These are phyloP conservation scores for Brachycybe producta DNA, from an alignment of 2,888 invertebrate species.

Conservation along the genomic window DNA sequence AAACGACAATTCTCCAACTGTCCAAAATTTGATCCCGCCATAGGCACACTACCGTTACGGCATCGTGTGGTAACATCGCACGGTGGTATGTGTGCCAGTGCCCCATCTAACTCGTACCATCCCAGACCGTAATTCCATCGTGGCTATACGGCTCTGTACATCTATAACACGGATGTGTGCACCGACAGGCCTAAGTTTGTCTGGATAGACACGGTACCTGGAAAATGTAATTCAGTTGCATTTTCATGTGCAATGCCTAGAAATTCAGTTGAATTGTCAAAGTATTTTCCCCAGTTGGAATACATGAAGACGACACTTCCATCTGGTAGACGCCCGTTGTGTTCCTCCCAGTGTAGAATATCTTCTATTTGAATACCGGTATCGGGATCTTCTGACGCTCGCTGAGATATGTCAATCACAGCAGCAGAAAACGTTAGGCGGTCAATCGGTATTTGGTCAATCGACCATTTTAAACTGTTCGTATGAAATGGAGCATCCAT, in stretches of 20 bases:
- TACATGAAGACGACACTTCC: slow-evolving; percentile 1
- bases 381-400: background rate
- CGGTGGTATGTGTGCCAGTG: too few relatives aligned
- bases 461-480: background rate
- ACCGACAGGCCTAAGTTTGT: too few relatives aligned
- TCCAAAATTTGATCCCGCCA: too few relatives aligned
- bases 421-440: background rate
- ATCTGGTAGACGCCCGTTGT: background rate
- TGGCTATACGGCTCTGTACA: too few relatives aligned
- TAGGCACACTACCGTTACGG: too few relatives aligned
- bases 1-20: too few relatives aligned
- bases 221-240: background rate
- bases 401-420: background rate
- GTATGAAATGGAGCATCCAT: background rate
- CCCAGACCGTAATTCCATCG: too few relatives aligned
- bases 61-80: too few relatives aligned
- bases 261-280: background rate
- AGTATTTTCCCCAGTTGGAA: background rate
- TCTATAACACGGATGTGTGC: too few relatives aligned
- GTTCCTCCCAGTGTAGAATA: background rate
- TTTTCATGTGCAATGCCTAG: background rate
- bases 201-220: too few relatives aligned
- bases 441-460: background rate
- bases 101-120: too few relatives aligned
- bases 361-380: background rate